These are phyloP conservation scores for Mesocentrotus franciscanus DNA, from an alignment of 53 echinoderm and acorn worm genomes.

Conservation along the genomic window DNA sequence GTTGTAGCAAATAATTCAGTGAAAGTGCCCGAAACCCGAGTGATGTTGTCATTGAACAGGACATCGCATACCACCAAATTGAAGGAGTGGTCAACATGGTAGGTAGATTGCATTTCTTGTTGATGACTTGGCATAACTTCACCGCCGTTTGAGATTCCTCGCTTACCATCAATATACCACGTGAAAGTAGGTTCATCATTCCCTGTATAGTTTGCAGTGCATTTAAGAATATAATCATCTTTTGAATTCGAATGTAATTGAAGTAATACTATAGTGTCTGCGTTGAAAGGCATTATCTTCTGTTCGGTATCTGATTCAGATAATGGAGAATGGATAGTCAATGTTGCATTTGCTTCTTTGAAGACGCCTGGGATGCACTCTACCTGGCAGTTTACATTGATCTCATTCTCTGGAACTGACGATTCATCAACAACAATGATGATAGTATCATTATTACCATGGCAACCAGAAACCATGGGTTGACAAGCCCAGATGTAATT, in stretches of 20 bases:
- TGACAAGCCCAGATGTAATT: not conserved
- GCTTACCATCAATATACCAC: too few relatives aligned
- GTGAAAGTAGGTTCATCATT: too few relatives aligned
- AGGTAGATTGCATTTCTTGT: too few relatives aligned
- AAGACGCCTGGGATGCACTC: not conserved
- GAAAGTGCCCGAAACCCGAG: not conserved
- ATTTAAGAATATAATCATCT: not conserved
- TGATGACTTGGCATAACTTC: too few relatives aligned
- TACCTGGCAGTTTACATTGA: too few relatives aligned
- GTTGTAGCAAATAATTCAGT: not conserved
- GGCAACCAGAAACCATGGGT: not conserved
- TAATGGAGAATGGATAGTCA: not conserved
- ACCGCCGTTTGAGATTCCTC: too few relatives aligned
- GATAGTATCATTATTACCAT: not conserved
- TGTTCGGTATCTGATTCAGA: not conserved
- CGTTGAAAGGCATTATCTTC: not conserved
- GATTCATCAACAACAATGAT: not conserved
- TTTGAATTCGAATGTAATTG: not conserved
- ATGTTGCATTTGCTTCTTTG: not conserved
- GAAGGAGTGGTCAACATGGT: not conserved
- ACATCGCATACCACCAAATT: not conserved
- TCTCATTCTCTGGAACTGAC: not conserved
- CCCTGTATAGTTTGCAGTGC: not conserved
- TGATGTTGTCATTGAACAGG: not conserved
- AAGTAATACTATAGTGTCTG: not conserved